Evolutionary conservation across 2,113 vertebrate species (phyloP).

Genomic region (Ceuthmochares aereus): DNA sequence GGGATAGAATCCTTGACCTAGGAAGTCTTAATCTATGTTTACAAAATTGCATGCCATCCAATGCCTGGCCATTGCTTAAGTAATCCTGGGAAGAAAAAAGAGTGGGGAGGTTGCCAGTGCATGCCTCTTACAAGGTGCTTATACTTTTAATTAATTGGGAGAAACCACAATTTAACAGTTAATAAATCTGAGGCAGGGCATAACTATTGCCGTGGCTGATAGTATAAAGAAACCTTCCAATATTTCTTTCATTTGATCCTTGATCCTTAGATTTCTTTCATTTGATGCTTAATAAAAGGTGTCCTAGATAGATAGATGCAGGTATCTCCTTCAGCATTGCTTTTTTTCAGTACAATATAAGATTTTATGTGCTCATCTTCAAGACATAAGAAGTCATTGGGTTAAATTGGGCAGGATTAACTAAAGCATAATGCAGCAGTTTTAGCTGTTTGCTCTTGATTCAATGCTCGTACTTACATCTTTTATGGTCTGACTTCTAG

Average conservation of each 20-base stretch:
- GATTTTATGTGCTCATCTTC: background rate
- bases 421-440: rapidly evolving
- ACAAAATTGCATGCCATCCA: background rate
- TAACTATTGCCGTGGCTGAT: background rate
- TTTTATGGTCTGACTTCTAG: constrained; percentile 68
- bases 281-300: background rate
- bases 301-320: background rate
- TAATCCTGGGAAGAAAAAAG: background rate
- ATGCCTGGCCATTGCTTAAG: background rate
- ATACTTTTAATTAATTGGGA: background rate
- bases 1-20: background rate
- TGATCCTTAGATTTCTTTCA: background rate
- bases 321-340: background rate
- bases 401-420: background rate
- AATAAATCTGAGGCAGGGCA: background rate
- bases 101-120: background rate
- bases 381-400: background rate
- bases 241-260: background rate
- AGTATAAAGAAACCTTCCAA: background rate
- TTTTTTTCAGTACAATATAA: background rate
- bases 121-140: background rate
- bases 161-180: background rate
- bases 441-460: background rate
- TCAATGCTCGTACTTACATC: background rate
- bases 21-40: background rate